These are phyloP conservation scores for Chrysopilus asiliformis DNA, from an alignment of 2,888 invertebrate species.

Conservation along the genomic window DNA sequence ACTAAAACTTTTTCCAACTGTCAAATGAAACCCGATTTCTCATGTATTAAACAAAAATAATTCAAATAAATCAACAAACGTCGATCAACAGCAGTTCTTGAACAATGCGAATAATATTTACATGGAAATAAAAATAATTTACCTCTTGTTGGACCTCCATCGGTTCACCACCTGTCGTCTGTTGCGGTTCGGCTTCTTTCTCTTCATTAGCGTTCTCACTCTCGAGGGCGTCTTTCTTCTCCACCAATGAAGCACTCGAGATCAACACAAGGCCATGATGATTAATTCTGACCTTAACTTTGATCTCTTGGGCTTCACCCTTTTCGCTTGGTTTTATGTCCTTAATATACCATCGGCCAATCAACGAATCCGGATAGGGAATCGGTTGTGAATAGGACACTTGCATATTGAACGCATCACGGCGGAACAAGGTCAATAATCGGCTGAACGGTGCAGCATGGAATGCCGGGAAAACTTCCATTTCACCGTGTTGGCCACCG, in stretches of 20 bases:
- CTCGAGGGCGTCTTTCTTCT: slow-evolving; percentile 50
- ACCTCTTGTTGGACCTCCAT: slow-evolving; percentile 42
- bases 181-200: slow-evolving; percentile 29
- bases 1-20: too few species aligned
- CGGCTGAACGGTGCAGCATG: slow-evolving; percentile 89
- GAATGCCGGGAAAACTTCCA: slow-evolving; percentile 80
- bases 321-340: slow-evolving; percentile 76
- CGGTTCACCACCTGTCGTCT: slow-evolving; percentile 24
- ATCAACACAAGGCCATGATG: slow-evolving; percentile 84
- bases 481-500: slow-evolving; percentile 52
- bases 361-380: slow-evolving; percentile 61
- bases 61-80: too few species aligned
- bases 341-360: slow-evolving; percentile 71
- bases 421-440: slow-evolving; percentile 83
- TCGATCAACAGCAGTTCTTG: too few species aligned
- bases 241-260: slow-evolving; percentile 70
- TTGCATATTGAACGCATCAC: slow-evolving; percentile 74
- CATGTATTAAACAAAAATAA: too few species aligned
- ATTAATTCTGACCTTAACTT: slow-evolving; percentile 90
- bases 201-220: slow-evolving; percentile 25
- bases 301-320: slow-evolving; percentile 88
- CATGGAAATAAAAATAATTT: too few species aligned
- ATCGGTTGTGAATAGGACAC: slow-evolving; percentile 68
- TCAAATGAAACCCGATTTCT: too few species aligned
- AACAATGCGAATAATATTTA: too few species aligned